These are phyloP conservation scores for Cheilinus undulatus DNA, from an alignment of 2,113 vertebrate species.

Conservation along the genomic window DNA sequence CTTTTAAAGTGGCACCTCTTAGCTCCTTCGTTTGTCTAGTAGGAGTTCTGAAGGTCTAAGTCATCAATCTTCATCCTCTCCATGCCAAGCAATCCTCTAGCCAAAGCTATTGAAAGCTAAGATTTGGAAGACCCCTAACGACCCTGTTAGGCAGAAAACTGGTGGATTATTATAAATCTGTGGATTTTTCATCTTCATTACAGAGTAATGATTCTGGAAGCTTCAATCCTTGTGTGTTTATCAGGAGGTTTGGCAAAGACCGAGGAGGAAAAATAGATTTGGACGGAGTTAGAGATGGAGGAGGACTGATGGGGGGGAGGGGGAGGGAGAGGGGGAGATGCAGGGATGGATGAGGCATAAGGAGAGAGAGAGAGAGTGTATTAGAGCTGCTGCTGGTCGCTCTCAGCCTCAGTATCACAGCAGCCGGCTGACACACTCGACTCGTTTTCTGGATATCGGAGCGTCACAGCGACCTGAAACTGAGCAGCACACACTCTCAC, in stretches of 20 bases:
- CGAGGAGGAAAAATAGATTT: conserved; percentile 8
- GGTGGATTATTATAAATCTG: too few species aligned
- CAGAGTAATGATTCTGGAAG: conserved; percentile 8
- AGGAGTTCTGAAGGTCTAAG: too few species aligned
- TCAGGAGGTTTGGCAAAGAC: background rate
- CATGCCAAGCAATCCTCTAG: too few species aligned
- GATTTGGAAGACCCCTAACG: too few species aligned
- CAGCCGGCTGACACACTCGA: conserved; percentile 13
- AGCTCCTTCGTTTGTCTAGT: too few species aligned
- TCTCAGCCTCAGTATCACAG: conserved; percentile 46
- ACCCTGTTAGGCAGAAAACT: too few species aligned
- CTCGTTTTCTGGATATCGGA: conserved; percentile 31
- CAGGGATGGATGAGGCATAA: background rate
- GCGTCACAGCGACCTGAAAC: conserved; percentile 3
- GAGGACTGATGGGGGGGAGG: background rate
- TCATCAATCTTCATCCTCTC: too few species aligned
- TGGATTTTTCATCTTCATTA: background rate
- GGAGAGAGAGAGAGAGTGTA: background rate
- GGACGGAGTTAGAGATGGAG: background rate
- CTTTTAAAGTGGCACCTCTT: too few species aligned
- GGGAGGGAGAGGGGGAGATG: background rate
- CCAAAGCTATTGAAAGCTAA: too few species aligned
- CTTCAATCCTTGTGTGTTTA: conserved; percentile 11
- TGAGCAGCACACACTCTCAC: background rate
- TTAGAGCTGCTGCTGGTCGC: conserved; percentile 46